A percentile compares a stretch with the other conserved stretches of the same genome.
phyloP scores from a whole-genome alignment of 2,113 vertebrate genomes.

The Empidonax traillii region DNA sequence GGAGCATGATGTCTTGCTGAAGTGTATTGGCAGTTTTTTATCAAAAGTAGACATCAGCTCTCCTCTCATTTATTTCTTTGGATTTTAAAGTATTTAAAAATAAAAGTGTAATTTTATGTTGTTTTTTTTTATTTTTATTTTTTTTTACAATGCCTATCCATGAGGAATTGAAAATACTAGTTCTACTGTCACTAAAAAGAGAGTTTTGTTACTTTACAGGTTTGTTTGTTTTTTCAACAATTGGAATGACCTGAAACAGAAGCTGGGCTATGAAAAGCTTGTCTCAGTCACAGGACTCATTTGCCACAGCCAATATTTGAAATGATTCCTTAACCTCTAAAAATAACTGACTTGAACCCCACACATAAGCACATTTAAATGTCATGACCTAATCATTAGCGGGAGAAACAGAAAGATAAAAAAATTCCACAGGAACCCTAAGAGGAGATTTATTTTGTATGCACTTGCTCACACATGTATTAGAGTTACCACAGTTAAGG shows the following conservation, averaged over 20 bases:
- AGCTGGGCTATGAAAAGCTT: background rate
- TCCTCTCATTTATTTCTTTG: background rate
- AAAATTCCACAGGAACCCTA: background rate
- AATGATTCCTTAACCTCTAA: background rate
- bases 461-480: background rate
- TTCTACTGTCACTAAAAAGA: background rate
- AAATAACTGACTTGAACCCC: background rate
- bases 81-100: background rate
- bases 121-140: no score
- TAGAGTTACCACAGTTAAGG: background rate
- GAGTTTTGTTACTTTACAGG: background rate
- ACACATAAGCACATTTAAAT: background rate
- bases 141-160: background rate
- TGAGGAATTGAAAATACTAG: background rate
- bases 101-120: background rate
- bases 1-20: background rate
- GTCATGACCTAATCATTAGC: background rate
- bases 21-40: background rate
- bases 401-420: background rate
- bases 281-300: background rate
- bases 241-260: background rate
- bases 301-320: background rate
- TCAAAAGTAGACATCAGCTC: background rate
- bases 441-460: constrained; percentile 16
- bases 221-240: background rate